Percentiles rank a stretch among this genome's conserved stretches.
Evolutionary conservation across 2,113 vertebrate species (phyloP).

Genomic region (Gobio gobio): DNA sequence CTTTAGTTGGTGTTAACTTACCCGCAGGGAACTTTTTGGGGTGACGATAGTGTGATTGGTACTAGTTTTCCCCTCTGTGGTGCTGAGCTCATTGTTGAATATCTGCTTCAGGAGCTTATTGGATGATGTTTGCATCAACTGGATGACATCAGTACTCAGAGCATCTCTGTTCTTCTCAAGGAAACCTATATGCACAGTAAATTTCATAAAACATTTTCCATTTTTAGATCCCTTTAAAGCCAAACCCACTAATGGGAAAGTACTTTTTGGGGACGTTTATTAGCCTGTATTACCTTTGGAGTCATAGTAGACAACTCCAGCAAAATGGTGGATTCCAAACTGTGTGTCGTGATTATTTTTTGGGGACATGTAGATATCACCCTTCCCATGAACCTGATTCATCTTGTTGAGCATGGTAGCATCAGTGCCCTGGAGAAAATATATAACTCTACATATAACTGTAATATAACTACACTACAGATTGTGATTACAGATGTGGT

Average conservation of each 20-base stretch:
- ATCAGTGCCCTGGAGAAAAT: slow-evolving; percentile 85
- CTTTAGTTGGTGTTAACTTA: slow-evolving; percentile 50
- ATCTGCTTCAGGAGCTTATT: slow-evolving; percentile 87
- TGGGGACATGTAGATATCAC: slow-evolving; percentile 83
- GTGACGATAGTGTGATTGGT: slow-evolving; percentile 69
- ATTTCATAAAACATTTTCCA: background rate
- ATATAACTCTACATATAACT: background rate
- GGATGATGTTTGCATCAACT: slow-evolving; percentile 83
- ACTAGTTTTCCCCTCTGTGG: slow-evolving; percentile 51
- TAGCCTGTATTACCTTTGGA: slow-evolving; percentile 79
- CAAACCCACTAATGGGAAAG: background rate
- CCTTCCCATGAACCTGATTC: slow-evolving; percentile 80
- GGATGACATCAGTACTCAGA: slow-evolving; percentile 84
- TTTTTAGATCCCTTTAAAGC: background rate
- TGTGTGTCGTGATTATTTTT: slow-evolving; percentile 84
- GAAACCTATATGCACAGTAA: slow-evolving; percentile 79
- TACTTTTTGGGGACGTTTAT: background rate
- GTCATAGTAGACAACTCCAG: slow-evolving; percentile 89
- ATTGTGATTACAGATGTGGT: background rate
- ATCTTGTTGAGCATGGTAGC: slow-evolving; percentile 89
- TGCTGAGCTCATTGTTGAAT: slow-evolving; percentile 77
- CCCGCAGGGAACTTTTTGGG: slow-evolving; percentile 63
- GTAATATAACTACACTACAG: no score
- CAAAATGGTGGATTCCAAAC: slow-evolving; percentile 93
- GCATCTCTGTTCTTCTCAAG: slow-evolving; percentile 95